Evolutionary conservation across 2,888 invertebrate genomes (phyloP), one percentile per base, ranked within the genome.

Genomic region (Cotesia congregata): DNA sequence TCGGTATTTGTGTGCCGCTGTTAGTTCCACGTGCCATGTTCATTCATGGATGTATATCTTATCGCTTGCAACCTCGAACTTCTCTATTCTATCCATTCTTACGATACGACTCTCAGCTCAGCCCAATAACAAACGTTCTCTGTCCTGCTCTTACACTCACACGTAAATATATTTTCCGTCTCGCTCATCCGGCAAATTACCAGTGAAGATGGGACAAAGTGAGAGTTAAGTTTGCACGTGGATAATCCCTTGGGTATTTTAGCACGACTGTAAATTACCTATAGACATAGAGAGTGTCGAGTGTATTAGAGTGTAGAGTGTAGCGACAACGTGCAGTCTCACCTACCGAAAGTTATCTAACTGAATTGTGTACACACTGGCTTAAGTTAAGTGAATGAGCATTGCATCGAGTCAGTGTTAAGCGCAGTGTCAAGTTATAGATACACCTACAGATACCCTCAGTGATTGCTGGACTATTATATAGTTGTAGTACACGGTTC

Each of bases 21-120:
- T 30, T 73, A 77, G 79, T 75, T 50, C 50, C 81, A 82, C 78
- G 79, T 76, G 81, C 79, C 70, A 75, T 64, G 78, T 78, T 82
- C 84, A 82, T 82, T 84, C 82, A 83, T 78, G 82, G 81, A 83
- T 84, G 12, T 41, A 41, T 50, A 83, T 84, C 85, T 85, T 85
- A 86, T 83, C 83, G 80, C 73, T 81, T 77, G 77, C 78, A 79
- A 79, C 67, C 70, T 72, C 68, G 70, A 77, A 68, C 72, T 77
- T 69, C 67, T 68, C 73, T 62, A 39, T 61, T 68, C 76, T 68
- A 60, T 76, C 69, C 77, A 70, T 67, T 80, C 72, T 76, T 78
- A 30, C 30, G 30, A 30, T 30, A 30, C 30, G 30, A 30, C 30
- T 30, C 30, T 71, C 79, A 67, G 30, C 61, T 75, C 76, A 71